These are phyloP conservation scores for Pavo muticus DNA, from an alignment of 2,113 vertebrate genomes.

Conservation along the genomic window DNA sequence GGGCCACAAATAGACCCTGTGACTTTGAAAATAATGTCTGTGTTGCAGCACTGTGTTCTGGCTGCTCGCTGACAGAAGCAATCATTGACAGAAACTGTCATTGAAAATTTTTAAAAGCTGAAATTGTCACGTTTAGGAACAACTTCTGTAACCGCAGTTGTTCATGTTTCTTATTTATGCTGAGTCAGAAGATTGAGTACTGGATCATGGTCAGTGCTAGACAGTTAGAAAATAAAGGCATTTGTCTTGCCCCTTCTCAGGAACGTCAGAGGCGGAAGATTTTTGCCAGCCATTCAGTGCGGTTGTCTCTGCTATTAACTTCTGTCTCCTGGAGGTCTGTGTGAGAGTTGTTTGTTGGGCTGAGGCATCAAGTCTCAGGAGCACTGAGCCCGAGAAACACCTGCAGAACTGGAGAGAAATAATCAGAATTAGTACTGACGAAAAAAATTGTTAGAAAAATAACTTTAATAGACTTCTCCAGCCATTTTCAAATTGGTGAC, in stretches of 20 bases:
- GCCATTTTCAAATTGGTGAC: neutral
- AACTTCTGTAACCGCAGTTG: neutral
- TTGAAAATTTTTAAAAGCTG: neutral
- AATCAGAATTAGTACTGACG: neutral
- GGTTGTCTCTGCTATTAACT: neutral
- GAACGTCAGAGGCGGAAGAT: neutral
- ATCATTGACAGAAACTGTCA: neutral
- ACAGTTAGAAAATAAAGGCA: neutral
- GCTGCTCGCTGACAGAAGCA: neutral
- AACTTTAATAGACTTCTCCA: neutral
- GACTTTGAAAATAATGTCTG: constrained; percentile 1
- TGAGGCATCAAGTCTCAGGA: neutral
- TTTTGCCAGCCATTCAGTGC: constrained; percentile 7
- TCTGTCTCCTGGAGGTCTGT: constrained; percentile 5
- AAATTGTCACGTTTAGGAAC: neutral
- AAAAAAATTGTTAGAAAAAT: neutral
- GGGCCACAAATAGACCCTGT: constrained; percentile 12
- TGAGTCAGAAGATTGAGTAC: neutral
- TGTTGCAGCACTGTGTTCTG: neutral
- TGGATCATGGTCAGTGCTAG: neutral
- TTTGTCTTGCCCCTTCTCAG: neutral
- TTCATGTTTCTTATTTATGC: neutral
- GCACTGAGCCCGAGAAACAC: neutral
- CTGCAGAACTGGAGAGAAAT: neutral
- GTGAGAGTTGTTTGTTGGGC: neutral